Percentiles rank a stretch among this genome's conserved stretches.
These are phyloP conservation scores for Callinectes sapidus DNA, from an alignment of 2,888 invertebrate species.

Conservation along the genomic window DNA sequence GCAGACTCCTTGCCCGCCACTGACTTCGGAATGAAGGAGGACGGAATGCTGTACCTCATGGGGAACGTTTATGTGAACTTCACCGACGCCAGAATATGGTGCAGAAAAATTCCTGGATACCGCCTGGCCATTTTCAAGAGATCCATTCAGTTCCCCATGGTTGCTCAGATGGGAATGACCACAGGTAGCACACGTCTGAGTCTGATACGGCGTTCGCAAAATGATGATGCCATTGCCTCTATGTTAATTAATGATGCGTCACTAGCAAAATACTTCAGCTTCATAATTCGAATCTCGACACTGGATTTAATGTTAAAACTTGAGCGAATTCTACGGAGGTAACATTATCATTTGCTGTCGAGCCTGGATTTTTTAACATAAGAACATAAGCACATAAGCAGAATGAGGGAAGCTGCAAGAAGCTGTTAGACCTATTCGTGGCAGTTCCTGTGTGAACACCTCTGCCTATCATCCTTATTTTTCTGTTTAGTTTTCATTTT, in stretches of 20 bases:
- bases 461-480: too few relatives aligned
- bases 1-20: not conserved
- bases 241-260: not conserved
- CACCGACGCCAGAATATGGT: not conserved
- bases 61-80: not conserved
- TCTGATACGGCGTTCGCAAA: not conserved
- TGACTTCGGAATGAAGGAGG: not conserved
- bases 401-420: too few relatives aligned
- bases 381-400: too few relatives aligned
- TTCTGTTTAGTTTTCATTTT: too few relatives aligned
- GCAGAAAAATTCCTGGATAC: slow-evolving; percentile 20
- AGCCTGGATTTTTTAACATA: too few relatives aligned
- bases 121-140: slow-evolving; percentile 23
- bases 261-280: not conserved
- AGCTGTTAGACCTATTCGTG: too few relatives aligned
- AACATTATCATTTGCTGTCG: too few relatives aligned
- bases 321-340: too few relatives aligned
- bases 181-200: not conserved
- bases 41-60: not conserved
- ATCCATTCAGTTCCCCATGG: not conserved
- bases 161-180: not conserved
- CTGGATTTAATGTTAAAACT: not conserved
- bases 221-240: not conserved
- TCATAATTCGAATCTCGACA: not conserved
- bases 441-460: too few relatives aligned